Conservation (phyloP, 2,113 vertebrate genomes). For the Morone saxatilis region DNA sequence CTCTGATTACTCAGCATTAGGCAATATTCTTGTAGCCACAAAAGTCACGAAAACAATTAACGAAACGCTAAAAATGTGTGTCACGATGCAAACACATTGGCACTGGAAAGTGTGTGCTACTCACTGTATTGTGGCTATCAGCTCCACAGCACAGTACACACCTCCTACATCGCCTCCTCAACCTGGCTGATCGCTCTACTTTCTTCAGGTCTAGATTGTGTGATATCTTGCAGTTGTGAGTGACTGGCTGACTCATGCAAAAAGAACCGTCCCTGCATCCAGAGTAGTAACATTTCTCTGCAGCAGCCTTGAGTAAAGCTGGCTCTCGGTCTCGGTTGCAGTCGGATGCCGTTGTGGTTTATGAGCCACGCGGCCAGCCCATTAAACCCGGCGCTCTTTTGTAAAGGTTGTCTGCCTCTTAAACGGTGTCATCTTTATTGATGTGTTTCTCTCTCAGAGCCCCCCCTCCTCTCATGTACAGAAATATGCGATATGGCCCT, state of each 20-base stretch:
- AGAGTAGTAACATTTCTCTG: slow-evolving; percentile 45
- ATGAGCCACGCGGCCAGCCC: slow-evolving; percentile 78
- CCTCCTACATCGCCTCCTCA: neutral
- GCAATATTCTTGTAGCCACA: neutral
- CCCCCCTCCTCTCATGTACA: slow-evolving; percentile 64
- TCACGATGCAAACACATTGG: neutral
- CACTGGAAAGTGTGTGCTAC: neutral
- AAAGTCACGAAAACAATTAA: neutral
- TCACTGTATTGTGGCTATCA: neutral
- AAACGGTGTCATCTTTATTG: slow-evolving; percentile 87
- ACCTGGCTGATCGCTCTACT: neutral
- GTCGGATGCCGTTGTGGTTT: slow-evolving; percentile 76
- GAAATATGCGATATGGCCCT: slow-evolving; percentile 82
- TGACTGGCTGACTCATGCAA: slow-evolving; percentile 42
- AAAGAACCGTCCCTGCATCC: slow-evolving; percentile 13
- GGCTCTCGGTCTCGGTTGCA: slow-evolving; percentile 48
- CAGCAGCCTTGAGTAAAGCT: slow-evolving; percentile 59
- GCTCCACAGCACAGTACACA: neutral
- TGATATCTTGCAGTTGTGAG: slow-evolving; percentile 48
- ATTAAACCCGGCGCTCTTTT: slow-evolving; percentile 85
- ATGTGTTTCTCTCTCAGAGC: slow-evolving; percentile 76
- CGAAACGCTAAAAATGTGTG: neutral
- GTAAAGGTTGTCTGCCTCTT: slow-evolving; percentile 89
- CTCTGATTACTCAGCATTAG: neutral
- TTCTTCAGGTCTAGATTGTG: slow-evolving; percentile 12